Evolutionary conservation across 2,113 vertebrate genomes (phyloP).

Genomic region (Etheostoma cragini): DNA sequence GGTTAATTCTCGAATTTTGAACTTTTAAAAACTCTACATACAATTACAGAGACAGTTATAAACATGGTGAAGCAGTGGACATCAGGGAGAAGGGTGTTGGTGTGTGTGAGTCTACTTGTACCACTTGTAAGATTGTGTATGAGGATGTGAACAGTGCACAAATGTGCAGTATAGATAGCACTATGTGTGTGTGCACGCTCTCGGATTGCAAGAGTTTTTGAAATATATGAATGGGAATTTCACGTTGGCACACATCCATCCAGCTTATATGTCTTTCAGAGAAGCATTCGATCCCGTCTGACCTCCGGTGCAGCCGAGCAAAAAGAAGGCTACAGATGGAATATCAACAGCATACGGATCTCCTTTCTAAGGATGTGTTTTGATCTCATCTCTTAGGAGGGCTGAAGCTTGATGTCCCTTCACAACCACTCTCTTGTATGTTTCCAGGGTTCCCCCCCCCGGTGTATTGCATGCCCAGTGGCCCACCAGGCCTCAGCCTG

Average conservation of each 20-base stretch:
- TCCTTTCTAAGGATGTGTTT: background rate
- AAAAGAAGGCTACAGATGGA: background rate
- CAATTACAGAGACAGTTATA: conserved; percentile 16
- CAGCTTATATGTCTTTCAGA: background rate
- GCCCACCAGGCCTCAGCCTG: too few relatives aligned
- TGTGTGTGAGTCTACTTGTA: background rate
- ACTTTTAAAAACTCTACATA: too few relatives aligned
- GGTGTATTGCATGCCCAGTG: too few relatives aligned
- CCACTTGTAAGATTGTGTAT: background rate
- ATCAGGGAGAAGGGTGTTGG: background rate
- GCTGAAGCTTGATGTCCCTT: background rate
- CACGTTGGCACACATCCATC: background rate
- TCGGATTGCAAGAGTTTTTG: background rate
- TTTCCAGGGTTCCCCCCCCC: background rate
- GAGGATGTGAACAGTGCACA: background rate
- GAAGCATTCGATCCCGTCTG: conserved; percentile 1
- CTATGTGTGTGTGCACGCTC: background rate
- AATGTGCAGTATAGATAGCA: background rate
- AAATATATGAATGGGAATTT: conserved; percentile 17
- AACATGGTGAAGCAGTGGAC: conserved; percentile 3
- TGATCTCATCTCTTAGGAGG: background rate
- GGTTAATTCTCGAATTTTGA: background rate
- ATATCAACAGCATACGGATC: background rate
- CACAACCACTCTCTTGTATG: background rate
- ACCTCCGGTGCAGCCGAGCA: conserved; percentile 1